These are phyloP conservation scores for Dysmachus trigonus DNA, from an alignment of 2,888 invertebrate species.

Conservation along the genomic window DNA sequence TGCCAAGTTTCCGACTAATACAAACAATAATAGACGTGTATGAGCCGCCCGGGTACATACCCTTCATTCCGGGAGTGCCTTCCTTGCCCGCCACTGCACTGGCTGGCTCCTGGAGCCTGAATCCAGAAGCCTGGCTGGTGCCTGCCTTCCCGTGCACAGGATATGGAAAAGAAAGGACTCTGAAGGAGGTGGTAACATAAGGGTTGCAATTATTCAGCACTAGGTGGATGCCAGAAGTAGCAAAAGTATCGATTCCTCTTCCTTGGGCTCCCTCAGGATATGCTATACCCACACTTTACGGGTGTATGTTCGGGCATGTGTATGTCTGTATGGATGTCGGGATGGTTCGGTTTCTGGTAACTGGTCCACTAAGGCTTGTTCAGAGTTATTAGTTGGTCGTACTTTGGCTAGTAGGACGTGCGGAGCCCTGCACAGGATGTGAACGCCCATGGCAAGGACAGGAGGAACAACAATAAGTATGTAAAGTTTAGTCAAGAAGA, in stretches of 20 bases:
- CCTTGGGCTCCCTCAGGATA: background rate
- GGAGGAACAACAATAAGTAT: background rate
- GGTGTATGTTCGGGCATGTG: background rate
- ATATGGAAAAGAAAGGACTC: conserved; percentile 8
- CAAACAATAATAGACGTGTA: conserved; percentile 57
- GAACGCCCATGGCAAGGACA: background rate
- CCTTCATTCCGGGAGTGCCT: conserved; percentile 7
- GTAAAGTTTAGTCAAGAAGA: background rate
- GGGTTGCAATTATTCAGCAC: conserved; percentile 35
- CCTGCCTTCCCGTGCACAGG: background rate
- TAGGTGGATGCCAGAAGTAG: conserved; percentile 24
- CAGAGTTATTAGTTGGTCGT: background rate
- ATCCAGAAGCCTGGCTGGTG: too few species aligned
- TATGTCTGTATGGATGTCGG: background rate
- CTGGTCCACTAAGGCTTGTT: conserved; percentile 23
- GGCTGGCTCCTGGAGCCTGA: background rate
- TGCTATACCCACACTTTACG: too few species aligned
- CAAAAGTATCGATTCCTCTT: conserved; percentile 23
- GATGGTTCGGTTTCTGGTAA: conserved; percentile 7
- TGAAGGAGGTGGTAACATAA: conserved; percentile 30
- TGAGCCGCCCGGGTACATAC: conserved; percentile 41
- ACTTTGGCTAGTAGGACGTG: background rate
- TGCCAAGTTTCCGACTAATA: conserved; percentile 61
- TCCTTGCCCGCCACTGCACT: conserved; percentile 15
- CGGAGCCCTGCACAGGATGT: background rate